These are phyloP conservation scores for Marasmarcha lunaedactyla DNA, from an alignment of 2,888 invertebrate species.

Conservation along the genomic window DNA sequence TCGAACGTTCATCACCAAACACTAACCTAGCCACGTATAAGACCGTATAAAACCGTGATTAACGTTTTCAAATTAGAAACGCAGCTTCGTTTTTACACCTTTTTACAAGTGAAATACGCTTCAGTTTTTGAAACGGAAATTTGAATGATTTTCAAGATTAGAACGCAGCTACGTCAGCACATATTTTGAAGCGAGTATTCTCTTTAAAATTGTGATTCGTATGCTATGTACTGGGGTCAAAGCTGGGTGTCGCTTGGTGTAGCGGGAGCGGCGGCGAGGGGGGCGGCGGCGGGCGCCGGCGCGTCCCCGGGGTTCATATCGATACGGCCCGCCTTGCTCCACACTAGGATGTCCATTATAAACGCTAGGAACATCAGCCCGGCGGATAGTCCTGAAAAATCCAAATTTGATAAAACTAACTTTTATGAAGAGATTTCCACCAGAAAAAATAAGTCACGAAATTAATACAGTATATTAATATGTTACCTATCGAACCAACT, in stretches of 20 bases:
- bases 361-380: slow-evolving; percentile 88
- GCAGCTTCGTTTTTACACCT: too few species aligned
- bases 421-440: too few species aligned
- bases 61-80: too few species aligned
- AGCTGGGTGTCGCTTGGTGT: slow-evolving; percentile 39
- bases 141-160: too few species aligned
- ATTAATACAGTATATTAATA: neutral
- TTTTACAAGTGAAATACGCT: too few species aligned
- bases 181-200: too few species aligned
- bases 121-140: too few species aligned
- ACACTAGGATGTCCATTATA: slow-evolving; percentile 88
- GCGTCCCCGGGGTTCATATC: slow-evolving; percentile 70
- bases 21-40: too few species aligned
- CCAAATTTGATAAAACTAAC: neutral
- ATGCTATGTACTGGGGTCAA: slow-evolving; percentile 28
- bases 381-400: slow-evolving; percentile 82
- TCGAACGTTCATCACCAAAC: too few species aligned
- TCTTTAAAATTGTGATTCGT: slow-evolving; percentile 10
- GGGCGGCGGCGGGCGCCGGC: slow-evolving; percentile 8
- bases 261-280: slow-evolving; percentile 13
- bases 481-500: neutral
- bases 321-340: slow-evolving; percentile 89
- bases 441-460: too few species aligned
- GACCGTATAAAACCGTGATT: too few species aligned
- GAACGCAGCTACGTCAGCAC: too few species aligned